A percentile compares a stretch with the other conserved stretches of the same genome.
These are phyloP conservation scores for Gallinago media DNA, from an alignment of 2,113 vertebrate species.

Conservation along the genomic window DNA sequence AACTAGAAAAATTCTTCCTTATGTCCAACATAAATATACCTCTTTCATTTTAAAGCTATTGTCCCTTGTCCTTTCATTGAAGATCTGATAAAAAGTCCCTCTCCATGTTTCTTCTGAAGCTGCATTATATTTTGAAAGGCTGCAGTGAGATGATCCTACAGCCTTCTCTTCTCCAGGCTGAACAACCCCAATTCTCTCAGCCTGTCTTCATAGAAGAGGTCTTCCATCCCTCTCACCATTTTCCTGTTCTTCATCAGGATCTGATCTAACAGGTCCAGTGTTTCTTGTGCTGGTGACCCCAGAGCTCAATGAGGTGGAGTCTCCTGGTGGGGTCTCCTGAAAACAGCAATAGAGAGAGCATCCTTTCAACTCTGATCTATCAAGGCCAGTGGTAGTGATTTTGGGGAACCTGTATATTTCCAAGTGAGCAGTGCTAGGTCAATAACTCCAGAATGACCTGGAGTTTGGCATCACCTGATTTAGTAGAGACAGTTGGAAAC, in stretches of 20 bases:
- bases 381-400: rapidly evolving
- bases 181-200: not conserved
- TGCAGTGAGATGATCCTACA: too few species aligned
- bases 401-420: not conserved
- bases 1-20: not conserved
- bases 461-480: not conserved
- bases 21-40: not conserved
- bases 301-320: not conserved
- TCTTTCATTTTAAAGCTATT: not conserved
- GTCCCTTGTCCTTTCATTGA: too few species aligned
- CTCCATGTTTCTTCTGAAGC: not conserved
- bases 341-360: not conserved
- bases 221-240: not conserved
- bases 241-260: not conserved
- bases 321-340: too few species aligned
- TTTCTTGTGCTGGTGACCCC: not conserved
- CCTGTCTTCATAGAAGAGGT: not conserved
- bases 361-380: not conserved
- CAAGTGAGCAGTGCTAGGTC: not conserved
- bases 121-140: not conserved
- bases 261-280: rapidly evolving
- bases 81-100: not conserved
- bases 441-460: not conserved
- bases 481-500: not conserved
- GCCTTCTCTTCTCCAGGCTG: not conserved